Base-by-base conservation (phyloP, 1,140 invertebrate species). In the Octopus bimaculoides region DNA sequence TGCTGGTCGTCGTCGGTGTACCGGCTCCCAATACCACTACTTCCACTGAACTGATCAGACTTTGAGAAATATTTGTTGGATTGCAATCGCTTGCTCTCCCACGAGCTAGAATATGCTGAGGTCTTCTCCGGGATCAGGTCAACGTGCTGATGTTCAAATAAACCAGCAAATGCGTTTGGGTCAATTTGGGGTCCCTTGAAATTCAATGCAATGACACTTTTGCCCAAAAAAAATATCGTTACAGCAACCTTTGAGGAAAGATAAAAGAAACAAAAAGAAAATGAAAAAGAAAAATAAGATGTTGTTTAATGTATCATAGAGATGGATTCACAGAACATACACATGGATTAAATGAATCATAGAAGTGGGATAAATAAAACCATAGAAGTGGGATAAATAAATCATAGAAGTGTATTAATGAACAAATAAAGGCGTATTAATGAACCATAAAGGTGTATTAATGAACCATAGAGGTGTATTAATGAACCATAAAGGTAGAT, bases 141-240 rank as follows among this genome's bases (percentile, higher is more conserved):
- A 6, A 78, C 61, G 9, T 85, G 83, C 66, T 83, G 81, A 66
- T 81, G 82, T 75, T 85, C 82, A 14, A 89, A 84, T 5, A 89
- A 79, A 26, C 86, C 86, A 53, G 85, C 73, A 77, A 89, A 89
- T 9, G 88, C 87, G 78, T 83, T 87, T 54, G 84, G 81, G 81
- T 89, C 89, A 54, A 89, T 74, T 9, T 85, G 82, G n/a, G 89
- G 87, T 41, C 87, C 88, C 6, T 83, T 83, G 80, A 80, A 89
- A 52, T 74, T 81, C 0, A 74, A 71, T 4, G 53, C 53, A 4
- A 80, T 80, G 54, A 85, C 84, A 76, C 80, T 20, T 81, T 82
- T 80, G 10, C 87, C 89, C 8, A 89, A 81, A 87, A 87, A 89
- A 81, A 85, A 89, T 9, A 89, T 81, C 20, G 86, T 86, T 52